Evolutionary conservation across 2,113 vertebrate genomes (phyloP).

Genomic region (Pluvianellus socialis): DNA sequence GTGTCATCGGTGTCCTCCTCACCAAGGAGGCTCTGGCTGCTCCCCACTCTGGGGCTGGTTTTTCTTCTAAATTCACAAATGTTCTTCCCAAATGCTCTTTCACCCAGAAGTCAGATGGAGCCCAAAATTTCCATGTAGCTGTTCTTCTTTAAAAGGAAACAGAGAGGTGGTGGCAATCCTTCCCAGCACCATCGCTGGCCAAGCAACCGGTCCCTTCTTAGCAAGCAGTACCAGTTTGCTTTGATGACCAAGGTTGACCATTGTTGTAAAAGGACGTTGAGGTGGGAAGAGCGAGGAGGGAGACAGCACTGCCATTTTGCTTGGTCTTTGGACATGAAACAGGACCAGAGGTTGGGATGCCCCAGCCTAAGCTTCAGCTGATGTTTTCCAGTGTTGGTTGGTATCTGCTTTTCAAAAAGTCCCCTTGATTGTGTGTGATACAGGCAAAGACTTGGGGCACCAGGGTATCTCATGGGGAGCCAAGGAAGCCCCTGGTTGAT

Average conservation of each 20-base stretch:
- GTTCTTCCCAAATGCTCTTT: background rate
- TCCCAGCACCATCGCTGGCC: background rate
- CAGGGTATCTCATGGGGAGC: background rate
- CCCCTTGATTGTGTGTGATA: too few species aligned
- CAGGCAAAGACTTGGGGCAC: background rate
- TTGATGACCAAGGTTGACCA: background rate
- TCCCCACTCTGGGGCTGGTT: background rate
- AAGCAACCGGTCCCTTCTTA: background rate
- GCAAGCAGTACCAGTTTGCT: background rate
- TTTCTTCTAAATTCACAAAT: background rate
- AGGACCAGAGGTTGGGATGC: rapidly evolving
- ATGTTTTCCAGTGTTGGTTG: background rate
- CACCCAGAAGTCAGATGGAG: rapidly evolving
- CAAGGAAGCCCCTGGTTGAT: background rate
- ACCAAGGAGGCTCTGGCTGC: background rate
- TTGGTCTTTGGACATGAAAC: background rate
- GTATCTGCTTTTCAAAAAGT: background rate
- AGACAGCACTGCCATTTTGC: background rate
- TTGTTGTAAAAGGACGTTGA: background rate
- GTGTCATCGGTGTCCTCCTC: background rate
- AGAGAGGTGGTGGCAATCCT: background rate
- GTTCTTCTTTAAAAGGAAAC: background rate
- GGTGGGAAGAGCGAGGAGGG: background rate
- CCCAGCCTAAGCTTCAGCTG: background rate
- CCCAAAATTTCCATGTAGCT: background rate